Evolutionary conservation across 2,888 invertebrate genomes (phyloP), one percentile per base, ranked within the genome.

Genomic region (Frankliniella fusca): DNA sequence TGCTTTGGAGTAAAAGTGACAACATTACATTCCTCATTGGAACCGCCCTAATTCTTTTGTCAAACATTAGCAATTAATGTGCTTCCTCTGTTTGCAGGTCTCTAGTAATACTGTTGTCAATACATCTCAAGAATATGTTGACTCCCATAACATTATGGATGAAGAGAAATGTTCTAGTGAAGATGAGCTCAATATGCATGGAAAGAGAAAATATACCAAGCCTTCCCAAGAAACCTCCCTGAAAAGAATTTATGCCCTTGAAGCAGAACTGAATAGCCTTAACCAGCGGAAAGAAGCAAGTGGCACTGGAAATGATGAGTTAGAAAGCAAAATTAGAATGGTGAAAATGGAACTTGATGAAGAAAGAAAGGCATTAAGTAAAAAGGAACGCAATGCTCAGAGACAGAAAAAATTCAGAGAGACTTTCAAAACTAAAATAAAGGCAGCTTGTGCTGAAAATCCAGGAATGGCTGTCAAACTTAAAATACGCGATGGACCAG

Each of bases 401-500:
- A 50, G 81, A 20, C 83, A 83, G 81, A 83, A 83, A 48, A 83
- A 81, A 27, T 81, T 81, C 23, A 80, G 83, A n/a, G 81, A 81
- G 11, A 83, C 70, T 27, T 76, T 76, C 27, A 76, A 76, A 27
- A 76, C 70, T 11, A 76, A 76, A 76, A 76, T 76, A 12, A 76
- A 76, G 27, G 70, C 70, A 27, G 70, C 70, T 12, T 76, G 70
- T 76, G 70, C 70, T 27, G 70, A 76, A 27, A 76, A 76, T 76
- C 70, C 70, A 27, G 70, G 27, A 27, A 76, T 76, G 23, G 70
- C 70, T 27, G 70, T 76, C 0, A 76, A 76, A 27, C 27, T 76
- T 27, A 76, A 76, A 27, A 76, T 76, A 3, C 83, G 84, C 80
- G 83, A 83, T 83, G 82, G 81, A 61, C 70, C 83, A 48, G 85